Base-by-base conservation (phyloP, 2,113 vertebrate species). In the Psittacus erithacus region DNA sequence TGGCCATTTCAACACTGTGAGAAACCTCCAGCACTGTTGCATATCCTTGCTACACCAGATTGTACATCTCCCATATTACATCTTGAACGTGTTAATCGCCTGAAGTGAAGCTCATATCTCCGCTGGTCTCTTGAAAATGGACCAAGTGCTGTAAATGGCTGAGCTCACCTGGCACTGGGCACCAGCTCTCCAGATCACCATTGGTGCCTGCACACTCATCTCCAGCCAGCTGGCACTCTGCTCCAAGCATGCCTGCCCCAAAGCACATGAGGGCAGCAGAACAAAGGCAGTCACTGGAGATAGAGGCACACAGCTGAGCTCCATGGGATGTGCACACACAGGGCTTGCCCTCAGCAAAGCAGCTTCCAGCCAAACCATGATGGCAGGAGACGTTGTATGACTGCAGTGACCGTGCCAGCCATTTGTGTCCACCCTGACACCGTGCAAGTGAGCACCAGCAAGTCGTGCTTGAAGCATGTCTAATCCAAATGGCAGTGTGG, bases 381-480 rank as follows among this genome's bases (percentile, higher is more conserved):
- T 0, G 22, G 55, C 49, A 41, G 75, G 43, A 73, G 47, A 0
- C 0, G 13, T 31, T 62, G 79, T 16, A n/a, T 0, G 0, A 55
- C 13, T 5, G 23, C 59, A 65, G 50, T 2, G 6, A 27, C 41
- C 0, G 0, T 11, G 81, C 59, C 89, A 69, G 62, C 13, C 1
- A 82, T 23, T 75, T 31, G 69, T 50, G 69, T 39, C 77, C 43
- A 6, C 14, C 1, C 52, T 31, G 44, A 44, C 64, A 82, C 68
- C 3, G 0, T 14, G 57, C 19, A 59, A 64, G 64, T 20, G 69
- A 95, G 78, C 50, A 35, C 43, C 5, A 65, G 53, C 60, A 74
- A 77, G 68, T 25, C 63, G 16, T 59, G 64, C 71, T 75, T 39
- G 78, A 68, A 87, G 70, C 67, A 6, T 8, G 20, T 29, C 92